Percentiles rank a stretch among this genome's conserved stretches.
phyloP scores from a whole-genome alignment of 1,140 invertebrate genomes.

The Bombus haemorrhoidalis region DNA sequence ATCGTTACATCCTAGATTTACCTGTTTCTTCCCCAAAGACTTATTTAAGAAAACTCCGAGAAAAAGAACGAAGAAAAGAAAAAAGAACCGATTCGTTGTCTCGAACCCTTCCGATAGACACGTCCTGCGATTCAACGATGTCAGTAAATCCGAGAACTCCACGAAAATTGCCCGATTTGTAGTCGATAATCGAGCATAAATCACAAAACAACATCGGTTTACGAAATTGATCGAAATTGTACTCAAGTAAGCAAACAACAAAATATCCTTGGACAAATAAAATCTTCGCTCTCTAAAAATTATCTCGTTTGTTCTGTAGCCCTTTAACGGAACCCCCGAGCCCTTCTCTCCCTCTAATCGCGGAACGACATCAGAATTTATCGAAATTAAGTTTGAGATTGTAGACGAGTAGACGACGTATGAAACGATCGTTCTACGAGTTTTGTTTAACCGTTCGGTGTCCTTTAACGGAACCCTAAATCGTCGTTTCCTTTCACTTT shows the following conservation, averaged over 20 bases:
- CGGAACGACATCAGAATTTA: too few species aligned
- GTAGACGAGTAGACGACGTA: slow-evolving; percentile 1
- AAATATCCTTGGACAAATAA: too few species aligned
- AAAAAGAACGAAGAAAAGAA: background rate
- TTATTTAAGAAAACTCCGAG: background rate
- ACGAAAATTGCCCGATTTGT: background rate
- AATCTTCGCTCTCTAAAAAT: too few species aligned
- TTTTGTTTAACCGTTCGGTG: background rate
- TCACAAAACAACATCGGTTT: background rate
- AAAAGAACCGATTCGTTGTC: background rate
- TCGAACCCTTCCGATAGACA: background rate
- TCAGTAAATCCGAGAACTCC: background rate
- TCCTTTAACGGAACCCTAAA: slow-evolving; percentile 16
- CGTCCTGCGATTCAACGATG: too few species aligned
- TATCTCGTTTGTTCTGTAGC: too few species aligned
- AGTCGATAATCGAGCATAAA: background rate
- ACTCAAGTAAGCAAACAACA: too few species aligned
- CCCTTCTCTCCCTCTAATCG: too few species aligned
- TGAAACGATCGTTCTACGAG: background rate
- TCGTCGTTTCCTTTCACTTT: slow-evolving; percentile 49
- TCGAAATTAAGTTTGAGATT: background rate
- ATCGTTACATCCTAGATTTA: background rate
- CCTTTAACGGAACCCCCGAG: too few species aligned
- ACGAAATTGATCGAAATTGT: too few species aligned
- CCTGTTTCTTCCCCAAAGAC: background rate